Conservation (phyloP, 2,888 invertebrate genomes). For the Oxycera nigricornis region DNA sequence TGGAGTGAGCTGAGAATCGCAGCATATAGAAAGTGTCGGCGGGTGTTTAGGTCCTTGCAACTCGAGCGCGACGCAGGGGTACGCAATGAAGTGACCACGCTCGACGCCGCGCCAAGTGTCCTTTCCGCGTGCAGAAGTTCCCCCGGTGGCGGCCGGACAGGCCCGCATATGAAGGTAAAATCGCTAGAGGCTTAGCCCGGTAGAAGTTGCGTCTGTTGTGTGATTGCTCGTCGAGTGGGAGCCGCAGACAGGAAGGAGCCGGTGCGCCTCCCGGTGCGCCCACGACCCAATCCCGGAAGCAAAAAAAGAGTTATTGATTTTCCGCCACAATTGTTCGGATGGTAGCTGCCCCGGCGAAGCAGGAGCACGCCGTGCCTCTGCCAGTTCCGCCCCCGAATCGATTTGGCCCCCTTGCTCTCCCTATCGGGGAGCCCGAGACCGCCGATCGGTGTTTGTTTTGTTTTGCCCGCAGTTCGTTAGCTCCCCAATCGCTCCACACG, state of each 20-base stretch:
- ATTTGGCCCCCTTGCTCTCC: background rate
- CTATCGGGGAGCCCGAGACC: background rate
- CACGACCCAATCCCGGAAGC: background rate
- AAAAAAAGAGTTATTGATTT: slow-evolving; percentile 21
- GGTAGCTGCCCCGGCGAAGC: background rate
- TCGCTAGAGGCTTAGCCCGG: background rate
- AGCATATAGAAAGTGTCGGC: background rate
- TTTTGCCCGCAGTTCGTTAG: background rate
- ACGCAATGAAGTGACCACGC: background rate
- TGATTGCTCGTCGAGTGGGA: background rate
- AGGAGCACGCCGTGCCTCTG: background rate
- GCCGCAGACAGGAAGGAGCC: background rate
- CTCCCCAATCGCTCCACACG: background rate
- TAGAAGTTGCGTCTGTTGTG: background rate
- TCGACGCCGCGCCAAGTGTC: background rate
- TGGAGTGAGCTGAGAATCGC: background rate
- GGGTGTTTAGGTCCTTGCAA: background rate
- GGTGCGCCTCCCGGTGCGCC: background rate
- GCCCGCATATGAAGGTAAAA: slow-evolving; percentile 24
- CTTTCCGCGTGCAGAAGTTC: background rate
- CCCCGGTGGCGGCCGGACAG: background rate
- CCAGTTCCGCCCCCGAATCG: background rate
- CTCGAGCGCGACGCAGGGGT: background rate
- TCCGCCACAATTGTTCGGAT: background rate
- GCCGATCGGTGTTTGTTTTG: slow-evolving; percentile 1